phyloP scores from a whole-genome alignment of 2,888 invertebrate genomes.

The Drosophila pseudotalamancana region DNA sequence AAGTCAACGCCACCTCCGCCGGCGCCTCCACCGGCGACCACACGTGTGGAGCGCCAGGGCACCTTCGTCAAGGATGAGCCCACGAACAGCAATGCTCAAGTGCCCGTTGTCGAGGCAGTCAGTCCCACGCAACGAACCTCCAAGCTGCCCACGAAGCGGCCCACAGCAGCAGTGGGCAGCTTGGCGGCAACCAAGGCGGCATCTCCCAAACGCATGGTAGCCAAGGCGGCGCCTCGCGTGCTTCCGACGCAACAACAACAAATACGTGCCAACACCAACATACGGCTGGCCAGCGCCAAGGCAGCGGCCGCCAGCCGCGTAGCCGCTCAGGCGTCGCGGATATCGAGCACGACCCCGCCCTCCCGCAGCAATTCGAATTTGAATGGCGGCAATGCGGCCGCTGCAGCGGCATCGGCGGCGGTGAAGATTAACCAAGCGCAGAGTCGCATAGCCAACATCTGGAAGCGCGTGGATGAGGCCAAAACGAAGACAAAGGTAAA shows the following conservation, averaged over 20 bases:
- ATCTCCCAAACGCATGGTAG: conserved; percentile 54
- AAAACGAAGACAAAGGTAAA: conserved; percentile 55
- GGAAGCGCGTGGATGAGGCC: conserved; percentile 83
- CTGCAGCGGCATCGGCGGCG: conserved; percentile 56
- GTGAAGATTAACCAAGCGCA: conserved; percentile 80
- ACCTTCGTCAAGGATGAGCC: conserved; percentile 96
- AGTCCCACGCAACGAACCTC: conserved; percentile 78
- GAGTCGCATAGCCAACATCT: conserved; percentile 83
- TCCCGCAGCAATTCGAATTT: conserved; percentile 84
- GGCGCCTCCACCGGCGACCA: conserved; percentile 2
- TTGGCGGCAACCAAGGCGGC: conserved; percentile 49
- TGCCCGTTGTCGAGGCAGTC: conserved; percentile 81
- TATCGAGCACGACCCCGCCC: conserved; percentile 82
- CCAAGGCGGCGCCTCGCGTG: conserved; percentile 24
- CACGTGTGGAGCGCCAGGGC: conserved; percentile 91
- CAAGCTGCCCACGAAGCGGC: conserved; percentile 82
- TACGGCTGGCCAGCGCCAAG: conserved; percentile 73
- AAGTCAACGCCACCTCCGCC: conserved; percentile 38
- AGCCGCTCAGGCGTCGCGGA: conserved; percentile 69
- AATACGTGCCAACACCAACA: conserved; percentile 84
- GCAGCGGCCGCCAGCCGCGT: conserved; percentile 70
- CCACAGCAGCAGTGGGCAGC: conserved; percentile 71
- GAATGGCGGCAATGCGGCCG: conserved; percentile 58
- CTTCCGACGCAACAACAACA: conserved; percentile 70
- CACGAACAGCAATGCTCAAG: conserved; percentile 74